These are phyloP conservation scores for Columbina picui DNA, from an alignment of 2,113 vertebrate species.

Conservation along the genomic window DNA sequence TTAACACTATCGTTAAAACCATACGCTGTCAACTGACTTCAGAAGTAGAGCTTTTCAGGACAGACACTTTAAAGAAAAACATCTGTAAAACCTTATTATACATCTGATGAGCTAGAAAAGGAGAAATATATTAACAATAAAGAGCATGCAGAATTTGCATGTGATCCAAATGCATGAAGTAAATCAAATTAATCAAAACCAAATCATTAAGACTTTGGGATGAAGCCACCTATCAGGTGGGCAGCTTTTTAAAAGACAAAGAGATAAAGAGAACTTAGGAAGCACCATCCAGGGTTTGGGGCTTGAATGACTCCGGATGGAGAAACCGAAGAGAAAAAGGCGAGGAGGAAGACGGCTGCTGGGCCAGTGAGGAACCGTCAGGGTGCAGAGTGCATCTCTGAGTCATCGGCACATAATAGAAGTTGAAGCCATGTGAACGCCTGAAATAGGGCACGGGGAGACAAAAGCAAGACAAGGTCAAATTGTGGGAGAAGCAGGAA, in stretches of 20 bases:
- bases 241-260: not conserved
- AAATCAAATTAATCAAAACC: not conserved
- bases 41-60: not conserved
- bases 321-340: not conserved
- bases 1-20: not conserved
- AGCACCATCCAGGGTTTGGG: not conserved
- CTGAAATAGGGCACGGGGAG: not conserved
- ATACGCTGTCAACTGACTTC: not conserved
- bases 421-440: not conserved
- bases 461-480: constrained; percentile 13
- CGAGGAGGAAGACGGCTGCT: not conserved
- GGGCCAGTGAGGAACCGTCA: not conserved
- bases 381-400: not conserved
- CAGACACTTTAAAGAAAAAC: not conserved
- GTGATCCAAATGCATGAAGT: not conserved
- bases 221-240: not conserved
- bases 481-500: not conserved
- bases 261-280: not conserved
- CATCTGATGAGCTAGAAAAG: not conserved
- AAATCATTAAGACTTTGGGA: not conserved
- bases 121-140: not conserved
- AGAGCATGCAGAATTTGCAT: not conserved
- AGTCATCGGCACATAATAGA: not conserved
- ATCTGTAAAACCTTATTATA: not conserved
- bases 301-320: not conserved